A percentile compares a stretch with the other conserved stretches of the same genome.
These are phyloP conservation scores for Dissostichus mawsoni DNA, from an alignment of 2,113 vertebrate species.

Conservation along the genomic window DNA sequence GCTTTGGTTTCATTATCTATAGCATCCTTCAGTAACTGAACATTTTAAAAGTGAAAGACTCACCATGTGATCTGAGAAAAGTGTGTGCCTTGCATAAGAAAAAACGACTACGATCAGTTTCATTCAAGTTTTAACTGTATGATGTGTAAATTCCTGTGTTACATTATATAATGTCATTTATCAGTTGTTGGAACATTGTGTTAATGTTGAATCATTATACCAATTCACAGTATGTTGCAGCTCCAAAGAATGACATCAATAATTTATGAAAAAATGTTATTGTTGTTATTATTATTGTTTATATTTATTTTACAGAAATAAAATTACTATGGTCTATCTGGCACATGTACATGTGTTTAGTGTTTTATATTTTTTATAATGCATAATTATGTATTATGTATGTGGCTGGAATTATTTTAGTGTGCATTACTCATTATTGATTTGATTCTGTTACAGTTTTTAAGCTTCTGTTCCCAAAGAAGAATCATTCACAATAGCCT, in stretches of 20 bases:
- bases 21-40: not conserved
- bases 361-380: not conserved
- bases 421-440: not conserved
- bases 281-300: constrained; percentile 11
- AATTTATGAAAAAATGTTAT: constrained; percentile 2
- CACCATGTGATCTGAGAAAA: not conserved
- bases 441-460: not conserved
- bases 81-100: not conserved
- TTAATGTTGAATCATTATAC: constrained; percentile 27
- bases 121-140: not conserved
- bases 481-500: not conserved
- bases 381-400: not conserved
- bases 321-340: not conserved
- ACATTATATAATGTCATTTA: constrained; percentile 12
- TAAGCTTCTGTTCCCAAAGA: not conserved
- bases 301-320: not conserved
- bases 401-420: too few relatives aligned
- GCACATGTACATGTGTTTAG: not conserved
- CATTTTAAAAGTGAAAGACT: not conserved
- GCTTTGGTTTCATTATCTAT: not conserved
- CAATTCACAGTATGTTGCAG: constrained; percentile 30
- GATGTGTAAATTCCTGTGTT: constrained; percentile 12
- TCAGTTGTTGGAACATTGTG: constrained; percentile 6
- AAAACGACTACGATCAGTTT: not conserved
- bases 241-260: constrained; percentile 26